Conservation (phyloP, 2,888 invertebrate species). For the Drosophila aldrichi region DNA sequence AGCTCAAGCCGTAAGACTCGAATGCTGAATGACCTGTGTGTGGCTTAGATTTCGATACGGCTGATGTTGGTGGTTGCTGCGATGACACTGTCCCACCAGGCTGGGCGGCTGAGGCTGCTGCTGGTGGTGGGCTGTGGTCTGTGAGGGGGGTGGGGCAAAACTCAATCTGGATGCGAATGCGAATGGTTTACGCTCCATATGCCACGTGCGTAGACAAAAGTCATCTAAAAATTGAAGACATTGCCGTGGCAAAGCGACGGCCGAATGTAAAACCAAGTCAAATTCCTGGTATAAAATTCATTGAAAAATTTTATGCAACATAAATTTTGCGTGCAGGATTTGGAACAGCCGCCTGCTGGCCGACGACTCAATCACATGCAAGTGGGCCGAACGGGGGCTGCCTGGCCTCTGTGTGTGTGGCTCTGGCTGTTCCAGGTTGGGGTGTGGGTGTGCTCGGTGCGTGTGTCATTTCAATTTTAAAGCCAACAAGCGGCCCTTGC, state of each 20-base stretch:
- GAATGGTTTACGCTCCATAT: conserved; percentile 83
- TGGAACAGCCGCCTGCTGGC: conserved; percentile 47
- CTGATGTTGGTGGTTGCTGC: conserved; percentile 46
- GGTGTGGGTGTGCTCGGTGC: conserved; percentile 29
- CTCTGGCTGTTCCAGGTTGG: not conserved
- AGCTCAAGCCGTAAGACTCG: conserved; percentile 5
- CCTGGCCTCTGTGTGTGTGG: not conserved
- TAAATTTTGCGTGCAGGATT: conserved; percentile 82
- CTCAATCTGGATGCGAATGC: conserved; percentile 48
- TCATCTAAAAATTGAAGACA: conserved; percentile 75
- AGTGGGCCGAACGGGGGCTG: conserved; percentile 28
- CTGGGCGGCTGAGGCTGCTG: not conserved
- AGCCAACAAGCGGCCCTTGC: conserved; percentile 57
- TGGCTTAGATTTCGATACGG: conserved; percentile 65
- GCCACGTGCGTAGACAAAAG: conserved; percentile 80
- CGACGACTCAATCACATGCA: conserved; percentile 74
- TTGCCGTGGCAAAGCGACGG: conserved; percentile 33
- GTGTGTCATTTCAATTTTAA: conserved; percentile 80
- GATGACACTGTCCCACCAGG: conserved; percentile 5
- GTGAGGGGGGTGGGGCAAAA: conserved; percentile 12
- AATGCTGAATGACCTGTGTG: conserved; percentile 53
- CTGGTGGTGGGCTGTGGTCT: not conserved
- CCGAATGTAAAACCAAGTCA: conserved; percentile 73
- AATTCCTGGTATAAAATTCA: conserved; percentile 81
- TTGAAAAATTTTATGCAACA: conserved; percentile 84